Base-by-base conservation (phyloP, 2,797 vertebrate species). In the Australoheros facetus region DNA sequence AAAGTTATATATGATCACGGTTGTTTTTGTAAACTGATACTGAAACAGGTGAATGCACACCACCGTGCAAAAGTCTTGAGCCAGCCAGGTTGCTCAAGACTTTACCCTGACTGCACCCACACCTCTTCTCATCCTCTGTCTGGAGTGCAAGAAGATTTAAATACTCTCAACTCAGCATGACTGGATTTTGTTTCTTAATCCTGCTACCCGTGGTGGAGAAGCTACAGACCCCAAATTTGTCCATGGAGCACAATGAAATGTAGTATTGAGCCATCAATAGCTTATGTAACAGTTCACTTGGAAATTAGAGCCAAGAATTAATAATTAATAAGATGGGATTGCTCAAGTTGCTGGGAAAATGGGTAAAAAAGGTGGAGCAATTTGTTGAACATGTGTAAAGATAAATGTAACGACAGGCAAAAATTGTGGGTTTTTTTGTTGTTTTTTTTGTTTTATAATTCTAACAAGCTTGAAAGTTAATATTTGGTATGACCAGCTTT, bases 141-240 rank as follows among this genome's bases (percentile, higher is more conserved):
- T 91, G 82, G 81, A 80, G 75, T 72, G 30, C 80, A 86, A 88
- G 89, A 77, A 92, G 87, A 91, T 91, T 89, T 88, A 82, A 91
- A 91, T 93, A 88, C 88, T 91, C 79, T 88, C 57, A 70, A 82
- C 84, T 89, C 87, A 82, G 85, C 92, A 82, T 66, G 85, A 73
- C 57, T 75, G 86, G 91, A 91, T 92, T 93, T 87, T 72, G 59
- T 79, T 66, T 73, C 77, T 72, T 93, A 92, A 93, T 93, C 87
- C 84, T 34, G 19, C 78, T 74, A 39, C 78, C 79, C 79, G 28
- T 64, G 64, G 73, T 21, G 3, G 28, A 78, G 79, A 64, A 45
- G 71, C 72, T 9, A n/a, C 39, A 81, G 60, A 86, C 39, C 45
- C 23, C 3, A 8, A 77, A 82, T 83, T 72, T 57, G 42, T n/a